A percentile compares a stretch with the other conserved stretches of the same genome.
Conservation (phyloP, 2,113 vertebrate genomes). For the Muntiacus reevesi region DNA sequence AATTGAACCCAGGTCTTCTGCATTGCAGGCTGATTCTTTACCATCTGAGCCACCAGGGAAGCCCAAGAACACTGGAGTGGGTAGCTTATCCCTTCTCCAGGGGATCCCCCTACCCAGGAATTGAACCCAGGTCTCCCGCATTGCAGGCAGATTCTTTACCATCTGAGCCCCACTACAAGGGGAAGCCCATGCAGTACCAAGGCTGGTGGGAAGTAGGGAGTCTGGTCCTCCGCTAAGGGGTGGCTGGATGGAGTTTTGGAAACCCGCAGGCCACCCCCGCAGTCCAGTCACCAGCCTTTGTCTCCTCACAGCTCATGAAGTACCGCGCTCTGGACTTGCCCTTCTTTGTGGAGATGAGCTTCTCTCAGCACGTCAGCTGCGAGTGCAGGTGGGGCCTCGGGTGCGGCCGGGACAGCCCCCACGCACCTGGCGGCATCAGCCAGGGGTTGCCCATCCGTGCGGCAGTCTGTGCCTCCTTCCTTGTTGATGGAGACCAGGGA, state of each 20-base stretch:
- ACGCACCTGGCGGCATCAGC: background rate
- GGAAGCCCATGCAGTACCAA: background rate
- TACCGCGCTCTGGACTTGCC: constrained; percentile 69
- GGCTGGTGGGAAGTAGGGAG: background rate
- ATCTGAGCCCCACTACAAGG: background rate
- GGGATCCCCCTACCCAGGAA: background rate
- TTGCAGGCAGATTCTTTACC: background rate
- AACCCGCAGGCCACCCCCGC: background rate
- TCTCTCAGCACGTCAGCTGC: constrained; percentile 79
- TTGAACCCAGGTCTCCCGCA: too few species aligned
- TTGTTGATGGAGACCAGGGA: background rate
- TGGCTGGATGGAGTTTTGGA: background rate
- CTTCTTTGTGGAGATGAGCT: constrained; percentile 76
- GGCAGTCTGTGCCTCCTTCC: background rate
- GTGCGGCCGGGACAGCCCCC: background rate
- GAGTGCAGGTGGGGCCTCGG: constrained; percentile 79
- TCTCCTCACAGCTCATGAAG: constrained; percentile 81
- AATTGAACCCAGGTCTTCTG: background rate
- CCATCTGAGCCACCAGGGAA: background rate
- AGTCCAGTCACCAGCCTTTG: background rate
- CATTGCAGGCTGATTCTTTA: background rate
- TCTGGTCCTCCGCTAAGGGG: background rate
- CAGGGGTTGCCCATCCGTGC: background rate
- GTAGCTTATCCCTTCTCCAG: background rate
- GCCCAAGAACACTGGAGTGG: background rate